Evolutionary conservation across 2,113 vertebrate genomes (phyloP).

Genomic region (Nibea coibor): DNA sequence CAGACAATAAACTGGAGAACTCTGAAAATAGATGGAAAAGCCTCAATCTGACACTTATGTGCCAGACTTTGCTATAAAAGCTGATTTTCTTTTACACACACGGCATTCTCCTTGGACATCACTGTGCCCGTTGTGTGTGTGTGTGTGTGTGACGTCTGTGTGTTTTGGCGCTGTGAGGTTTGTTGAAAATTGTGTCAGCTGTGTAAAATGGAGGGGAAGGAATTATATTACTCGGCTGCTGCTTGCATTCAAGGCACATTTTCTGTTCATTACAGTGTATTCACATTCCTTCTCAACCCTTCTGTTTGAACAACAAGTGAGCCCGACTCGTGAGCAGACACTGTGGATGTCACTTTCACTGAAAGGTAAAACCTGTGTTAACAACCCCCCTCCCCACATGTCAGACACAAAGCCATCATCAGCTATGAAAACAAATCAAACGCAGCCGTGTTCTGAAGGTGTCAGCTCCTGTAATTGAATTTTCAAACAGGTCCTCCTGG

Average conservation of each 20-base stretch:
- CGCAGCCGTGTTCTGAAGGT: background rate
- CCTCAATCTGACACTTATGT: background rate
- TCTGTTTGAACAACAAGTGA: background rate
- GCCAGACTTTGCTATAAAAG: background rate
- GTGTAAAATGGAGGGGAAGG: too few species aligned
- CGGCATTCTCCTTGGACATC: background rate
- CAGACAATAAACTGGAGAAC: background rate
- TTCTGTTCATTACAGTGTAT: background rate
- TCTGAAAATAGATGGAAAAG: background rate
- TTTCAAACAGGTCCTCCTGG: constrained; percentile 9
- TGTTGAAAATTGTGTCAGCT: too few species aligned
- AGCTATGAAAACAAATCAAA: constrained; percentile 22
- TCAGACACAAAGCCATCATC: constrained; percentile 13
- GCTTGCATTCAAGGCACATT: background rate
- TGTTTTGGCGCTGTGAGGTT: background rate
- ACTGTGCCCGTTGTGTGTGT: too few species aligned
- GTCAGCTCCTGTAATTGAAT: constrained; percentile 41
- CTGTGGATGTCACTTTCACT: background rate
- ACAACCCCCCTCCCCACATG: background rate
- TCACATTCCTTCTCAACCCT: background rate
- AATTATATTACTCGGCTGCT: too few species aligned
- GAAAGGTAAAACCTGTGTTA: background rate
- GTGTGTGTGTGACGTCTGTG: background rate
- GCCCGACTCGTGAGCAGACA: background rate
- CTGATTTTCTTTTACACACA: background rate